A percentile compares a stretch with the other conserved stretches of the same genome.
Conservation (phyloP, 2,797 vertebrate genomes). For the Columba guinea region DNA sequence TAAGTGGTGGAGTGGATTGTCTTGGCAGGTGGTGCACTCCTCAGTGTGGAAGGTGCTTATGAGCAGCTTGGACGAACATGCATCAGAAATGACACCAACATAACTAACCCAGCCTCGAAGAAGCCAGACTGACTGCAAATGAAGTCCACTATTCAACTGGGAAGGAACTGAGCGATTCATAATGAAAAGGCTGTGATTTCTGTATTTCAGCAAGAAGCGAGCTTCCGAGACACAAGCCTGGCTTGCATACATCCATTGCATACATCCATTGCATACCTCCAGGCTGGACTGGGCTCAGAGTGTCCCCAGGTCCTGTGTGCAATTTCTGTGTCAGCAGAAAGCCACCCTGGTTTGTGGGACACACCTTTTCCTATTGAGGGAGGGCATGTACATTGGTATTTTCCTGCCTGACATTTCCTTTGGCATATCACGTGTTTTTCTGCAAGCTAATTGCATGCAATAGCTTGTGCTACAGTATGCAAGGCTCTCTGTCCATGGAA, state of each 20-base stretch:
- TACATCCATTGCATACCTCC: neutral
- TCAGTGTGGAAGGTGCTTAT: neutral
- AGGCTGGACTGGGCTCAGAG: neutral
- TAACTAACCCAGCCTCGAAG: neutral
- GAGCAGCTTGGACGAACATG: neutral
- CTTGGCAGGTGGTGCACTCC: neutral
- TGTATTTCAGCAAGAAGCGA: neutral
- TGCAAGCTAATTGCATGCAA: neutral
- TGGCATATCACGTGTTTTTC: neutral
- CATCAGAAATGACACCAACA: neutral
- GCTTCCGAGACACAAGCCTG: neutral
- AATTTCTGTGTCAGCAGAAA: slow-evolving; percentile 13
- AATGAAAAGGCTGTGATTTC: neutral
- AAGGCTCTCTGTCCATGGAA: neutral
- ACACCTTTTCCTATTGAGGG: neutral
- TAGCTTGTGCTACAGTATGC: neutral
- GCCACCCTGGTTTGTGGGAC: fast-evolving
- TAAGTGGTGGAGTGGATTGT: neutral
- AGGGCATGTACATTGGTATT: neutral
- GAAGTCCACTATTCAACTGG: neutral
- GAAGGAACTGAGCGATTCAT: neutral
- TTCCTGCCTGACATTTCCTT: slow-evolving; percentile 1
- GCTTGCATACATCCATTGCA: neutral
- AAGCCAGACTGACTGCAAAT: neutral
- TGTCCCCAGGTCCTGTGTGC: neutral